Conservation (phyloP, 2,888 invertebrate species). For the Parascotia fuliginaria region DNA sequence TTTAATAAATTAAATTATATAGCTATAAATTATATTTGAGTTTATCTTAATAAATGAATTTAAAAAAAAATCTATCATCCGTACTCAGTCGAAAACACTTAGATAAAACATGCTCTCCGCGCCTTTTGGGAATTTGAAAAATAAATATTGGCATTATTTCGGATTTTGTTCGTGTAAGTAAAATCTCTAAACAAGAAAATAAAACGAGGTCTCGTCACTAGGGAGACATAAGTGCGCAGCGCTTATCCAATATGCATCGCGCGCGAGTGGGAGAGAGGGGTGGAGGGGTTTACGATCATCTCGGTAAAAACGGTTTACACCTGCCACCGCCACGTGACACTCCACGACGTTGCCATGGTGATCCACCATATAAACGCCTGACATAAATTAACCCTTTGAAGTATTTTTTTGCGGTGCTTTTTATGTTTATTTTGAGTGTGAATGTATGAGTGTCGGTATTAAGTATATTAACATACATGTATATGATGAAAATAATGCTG, state of each 20-base stretch:
- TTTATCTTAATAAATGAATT: not conserved
- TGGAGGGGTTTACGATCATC: slow-evolving; percentile 32
- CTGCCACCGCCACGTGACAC: slow-evolving; percentile 33
- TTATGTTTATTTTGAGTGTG: slow-evolving; percentile 7
- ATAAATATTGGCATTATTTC: not conserved
- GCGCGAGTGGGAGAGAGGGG: slow-evolving; percentile 8
- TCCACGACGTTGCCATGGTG: slow-evolving; percentile 14
- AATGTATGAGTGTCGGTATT: not conserved
- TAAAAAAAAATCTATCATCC: not conserved
- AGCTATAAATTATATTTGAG: not conserved
- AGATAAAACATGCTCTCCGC: not conserved
- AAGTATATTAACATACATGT: not conserved
- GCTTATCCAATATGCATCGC: slow-evolving; percentile 37
- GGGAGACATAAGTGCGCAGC: slow-evolving; percentile 27
- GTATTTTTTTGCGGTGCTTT: slow-evolving; percentile 18
- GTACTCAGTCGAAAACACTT: not conserved
- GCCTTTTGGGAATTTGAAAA: slow-evolving; percentile 1
- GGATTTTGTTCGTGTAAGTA: slow-evolving; percentile 2
- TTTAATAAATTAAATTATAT: not conserved
- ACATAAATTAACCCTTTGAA: slow-evolving; percentile 25
- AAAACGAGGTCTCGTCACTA: slow-evolving; percentile 17
- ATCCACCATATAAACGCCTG: slow-evolving; percentile 24
- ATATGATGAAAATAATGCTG: not conserved
- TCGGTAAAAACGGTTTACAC: slow-evolving; percentile 25
- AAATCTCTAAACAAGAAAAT: slow-evolving; percentile 22